Base-by-base conservation (phyloP, 37 sponge, comb jelly and placozoan species). In the Trichoplax adhaerens region DNA sequence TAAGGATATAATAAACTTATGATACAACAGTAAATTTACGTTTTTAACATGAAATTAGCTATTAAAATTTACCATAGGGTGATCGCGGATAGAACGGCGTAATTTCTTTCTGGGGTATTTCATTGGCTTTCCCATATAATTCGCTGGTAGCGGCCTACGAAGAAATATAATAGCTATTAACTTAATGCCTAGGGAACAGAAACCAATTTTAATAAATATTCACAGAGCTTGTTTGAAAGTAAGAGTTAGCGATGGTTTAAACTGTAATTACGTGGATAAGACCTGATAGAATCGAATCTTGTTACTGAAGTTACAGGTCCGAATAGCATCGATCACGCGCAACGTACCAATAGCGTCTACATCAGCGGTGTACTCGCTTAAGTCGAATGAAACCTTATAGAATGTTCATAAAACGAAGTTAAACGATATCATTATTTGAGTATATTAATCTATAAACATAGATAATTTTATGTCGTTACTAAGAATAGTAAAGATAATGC, bases 41-140 rank as follows among this genome's bases (percentile, higher is more conserved):
- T 29, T 29, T 29, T 29, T 29, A 29, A 29, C 29, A 29, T 29
- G 29, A 29, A 29, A 29, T 29, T 29, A 29, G 29, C 29, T 49
- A 71, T 0, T 48, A 5, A 1, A 52, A 73, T 73, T 12, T 66
- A 81, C 92, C 92, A 64, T 91, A 91, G 7, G 93, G 93, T 29
- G 93, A 91, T 1, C 93, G 82, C 58, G 93, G 93, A 53, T 91
- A 91, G 68, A 91, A 91, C 2, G 93, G 93, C 8, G 93, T 91
- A n/a, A 85, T 91, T 73, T 91, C 93, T 49, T 68, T 79, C 78
- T 91, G 93, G 1, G 93, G 93, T 29, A 78, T 87, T 67, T 91
- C 92, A 70, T 87, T 85, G 0, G 87, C 93, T 58, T 87, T 84
- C 3, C 93, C 93, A 79, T 79, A 91, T 53, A 91, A 73, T 56